phyloP scores from a whole-genome alignment of 2,888 invertebrate genomes.

The Melinopterus prodromus region DNA sequence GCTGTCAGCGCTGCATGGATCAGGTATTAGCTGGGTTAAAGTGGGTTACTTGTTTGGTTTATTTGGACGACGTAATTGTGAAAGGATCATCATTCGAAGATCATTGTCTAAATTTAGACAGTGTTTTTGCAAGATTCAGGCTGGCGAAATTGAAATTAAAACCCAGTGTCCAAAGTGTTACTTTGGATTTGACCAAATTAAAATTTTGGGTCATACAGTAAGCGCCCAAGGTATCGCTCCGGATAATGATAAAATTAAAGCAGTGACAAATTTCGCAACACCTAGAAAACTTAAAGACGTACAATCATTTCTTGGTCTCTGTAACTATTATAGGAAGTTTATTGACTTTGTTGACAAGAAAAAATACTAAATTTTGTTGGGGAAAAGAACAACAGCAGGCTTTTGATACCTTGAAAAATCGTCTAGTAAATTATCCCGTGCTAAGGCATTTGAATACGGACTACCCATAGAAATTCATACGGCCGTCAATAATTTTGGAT shows the following conservation, averaged over 20 bases:
- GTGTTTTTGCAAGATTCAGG: neutral
- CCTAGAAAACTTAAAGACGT: neutral
- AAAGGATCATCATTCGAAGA: too few species aligned
- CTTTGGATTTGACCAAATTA: neutral
- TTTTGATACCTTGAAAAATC: neutral
- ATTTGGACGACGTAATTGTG: too few species aligned
- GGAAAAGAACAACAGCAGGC: neutral
- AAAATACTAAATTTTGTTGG: neutral
- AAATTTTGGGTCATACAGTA: neutral
- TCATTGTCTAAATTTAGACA: too few species aligned
- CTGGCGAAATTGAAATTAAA: neutral
- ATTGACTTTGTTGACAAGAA: neutral
- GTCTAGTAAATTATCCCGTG: neutral
- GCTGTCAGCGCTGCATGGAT: neutral
- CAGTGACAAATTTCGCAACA: neutral
- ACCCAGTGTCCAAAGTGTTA: neutral
- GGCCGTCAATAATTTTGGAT: neutral
- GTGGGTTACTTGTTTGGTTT: too few species aligned
- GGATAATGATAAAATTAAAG: neutral
- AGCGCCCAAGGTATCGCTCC: neutral
- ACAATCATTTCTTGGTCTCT: neutral
- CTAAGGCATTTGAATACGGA: neutral
- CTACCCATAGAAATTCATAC: neutral
- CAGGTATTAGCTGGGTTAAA: neutral
- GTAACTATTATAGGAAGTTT: neutral